phyloP scores from a whole-genome alignment of 2,888 invertebrate genomes.

The Lampropteryx suffumata region DNA sequence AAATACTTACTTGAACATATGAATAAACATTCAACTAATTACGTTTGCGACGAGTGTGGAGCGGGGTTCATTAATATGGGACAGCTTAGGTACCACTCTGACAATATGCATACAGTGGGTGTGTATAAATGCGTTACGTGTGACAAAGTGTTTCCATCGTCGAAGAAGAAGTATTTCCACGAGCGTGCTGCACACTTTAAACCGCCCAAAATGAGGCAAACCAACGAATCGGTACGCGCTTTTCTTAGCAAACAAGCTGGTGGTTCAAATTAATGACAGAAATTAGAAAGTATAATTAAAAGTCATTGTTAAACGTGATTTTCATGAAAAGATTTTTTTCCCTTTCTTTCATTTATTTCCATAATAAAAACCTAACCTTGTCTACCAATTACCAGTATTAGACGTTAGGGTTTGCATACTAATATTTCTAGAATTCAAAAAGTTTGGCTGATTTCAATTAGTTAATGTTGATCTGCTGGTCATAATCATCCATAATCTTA shows the following conservation, averaged over 20 bases:
- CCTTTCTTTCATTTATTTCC: no score
- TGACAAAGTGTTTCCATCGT: slow-evolving; percentile 21
- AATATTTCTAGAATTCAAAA: no score
- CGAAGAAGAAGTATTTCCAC: slow-evolving; percentile 24
- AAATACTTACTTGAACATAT: slow-evolving; percentile 63
- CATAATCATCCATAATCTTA: no score
- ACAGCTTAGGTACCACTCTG: slow-evolving; percentile 45
- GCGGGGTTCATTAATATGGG: slow-evolving; percentile 34
- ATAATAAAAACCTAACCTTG: no score
- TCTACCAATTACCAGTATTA: no score
- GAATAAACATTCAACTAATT: slow-evolving; percentile 61
- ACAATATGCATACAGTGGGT: slow-evolving; percentile 48
- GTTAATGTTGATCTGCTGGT: no score
- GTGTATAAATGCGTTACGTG: slow-evolving; percentile 33
- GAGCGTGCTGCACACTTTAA: slow-evolving; percentile 17
- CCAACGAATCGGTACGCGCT: slow-evolving; percentile 30
- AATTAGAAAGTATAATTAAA: slow-evolving; percentile 36
- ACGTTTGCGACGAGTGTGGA: slow-evolving; percentile 52
- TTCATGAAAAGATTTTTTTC: no score
- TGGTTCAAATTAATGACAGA: slow-evolving; percentile 55
- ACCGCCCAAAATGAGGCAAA: slow-evolving; percentile 1
- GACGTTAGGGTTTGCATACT: no score
- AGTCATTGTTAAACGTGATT: no score
- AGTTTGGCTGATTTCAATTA: no score
- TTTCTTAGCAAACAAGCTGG: slow-evolving; percentile 34